phyloP scores from a whole-genome alignment of 92 coral and sea anemone species.

The Galaxea fascicularis region DNA sequence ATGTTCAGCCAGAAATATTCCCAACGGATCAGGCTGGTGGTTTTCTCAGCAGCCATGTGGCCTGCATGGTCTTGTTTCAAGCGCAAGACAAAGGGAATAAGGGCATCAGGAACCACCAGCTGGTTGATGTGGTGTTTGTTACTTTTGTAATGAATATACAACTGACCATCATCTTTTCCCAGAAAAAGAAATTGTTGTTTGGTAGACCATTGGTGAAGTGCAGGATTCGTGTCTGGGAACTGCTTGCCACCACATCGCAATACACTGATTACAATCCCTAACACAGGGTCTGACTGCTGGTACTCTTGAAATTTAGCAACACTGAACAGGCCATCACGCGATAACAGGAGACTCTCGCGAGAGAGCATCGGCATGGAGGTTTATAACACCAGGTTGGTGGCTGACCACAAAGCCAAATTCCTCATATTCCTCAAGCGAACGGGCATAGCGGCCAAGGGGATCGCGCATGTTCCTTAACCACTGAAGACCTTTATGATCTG shows the following conservation, averaged over 20 bases:
- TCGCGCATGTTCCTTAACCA: too few relatives aligned
- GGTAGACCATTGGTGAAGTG: background rate
- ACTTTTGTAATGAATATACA: constrained; percentile 11
- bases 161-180: background rate
- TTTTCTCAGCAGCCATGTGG: constrained; percentile 58
- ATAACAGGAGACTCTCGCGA: constrained; percentile 44
- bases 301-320: constrained; percentile 34
- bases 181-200: background rate
- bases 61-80: constrained; percentile 61
- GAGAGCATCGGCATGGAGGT: constrained; percentile 66
- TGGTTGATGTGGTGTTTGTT: constrained; percentile 50
- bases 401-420: constrained; percentile 49
- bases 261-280: constrained; percentile 26
- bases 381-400: constrained; percentile 49
- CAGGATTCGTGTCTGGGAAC: constrained; percentile 15
- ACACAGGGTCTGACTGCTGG: constrained; percentile 55
- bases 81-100: background rate
- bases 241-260: too few relatives aligned
- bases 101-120: background rate
- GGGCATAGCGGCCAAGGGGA: constrained; percentile 65
- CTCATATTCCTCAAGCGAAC: constrained; percentile 53
- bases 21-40: constrained; percentile 41
- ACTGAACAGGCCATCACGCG: constrained; percentile 1
- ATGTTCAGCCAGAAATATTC: constrained; percentile 58
- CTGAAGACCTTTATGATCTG: constrained; percentile 48